Evolutionary conservation across 2,797 vertebrate genomes (phyloP), one percentile per base, ranked within the genome.

Genomic region (Paguma larvata): DNA sequence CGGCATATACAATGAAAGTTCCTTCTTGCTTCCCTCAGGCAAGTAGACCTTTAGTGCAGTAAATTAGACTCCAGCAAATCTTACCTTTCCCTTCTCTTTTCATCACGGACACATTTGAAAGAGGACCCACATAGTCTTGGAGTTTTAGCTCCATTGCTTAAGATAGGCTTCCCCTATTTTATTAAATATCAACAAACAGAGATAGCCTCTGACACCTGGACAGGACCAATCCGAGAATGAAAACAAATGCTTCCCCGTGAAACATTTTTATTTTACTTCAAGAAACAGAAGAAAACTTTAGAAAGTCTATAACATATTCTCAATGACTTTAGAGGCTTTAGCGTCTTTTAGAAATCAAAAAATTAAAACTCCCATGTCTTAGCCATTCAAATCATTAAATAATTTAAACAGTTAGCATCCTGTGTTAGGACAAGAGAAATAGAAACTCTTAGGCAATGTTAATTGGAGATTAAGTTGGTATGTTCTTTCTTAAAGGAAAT

Each of bases 401-500:
- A 83, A 91, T 91, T 94, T 91, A 85, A 85, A 93, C 18, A 93
- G 30, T 25, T 85, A 51, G 38, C 62, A 11, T 85, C 32, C 65
- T 80, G 1, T 78, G 34, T 82, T 94, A 41, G n/a, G 18, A 77
- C 18, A 77, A 87, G 13, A 32, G 41, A 93, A 75, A 85, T 34
- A 94, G 70, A 89, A 94, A 78, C 4, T 84, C 62, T 88, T 41
- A 80, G 53, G 41, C 15, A 88, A 78, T 67, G 32, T 27, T 86
- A 90, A 75, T 65, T 96, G 41, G 72, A 90, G 21, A 90, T 88
- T 84, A 95, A 90, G 85, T n/a, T 91, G 23, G 72, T n/a, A 83
- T 53, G 21, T 53, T 85, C 51, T 51, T 86, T 95, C 67, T 83
- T 15, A 95, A 93, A 51, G 18, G 6, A 95, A 93, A 75, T 18